These are phyloP conservation scores for Rotaria socialis DNA, from an alignment of 2,888 invertebrate species.

Conservation along the genomic window DNA sequence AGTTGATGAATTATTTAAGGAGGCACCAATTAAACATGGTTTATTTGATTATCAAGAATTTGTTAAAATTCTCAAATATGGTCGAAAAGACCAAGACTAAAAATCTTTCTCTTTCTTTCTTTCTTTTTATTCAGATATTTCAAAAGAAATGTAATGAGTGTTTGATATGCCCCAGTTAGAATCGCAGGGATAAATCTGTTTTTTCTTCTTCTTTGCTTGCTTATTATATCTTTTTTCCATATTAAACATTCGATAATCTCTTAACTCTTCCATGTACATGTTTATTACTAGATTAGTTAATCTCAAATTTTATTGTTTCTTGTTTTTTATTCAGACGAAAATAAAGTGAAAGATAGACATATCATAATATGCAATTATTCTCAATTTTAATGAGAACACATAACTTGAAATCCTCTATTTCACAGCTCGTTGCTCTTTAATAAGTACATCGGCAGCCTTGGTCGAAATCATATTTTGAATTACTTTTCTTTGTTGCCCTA, in stretches of 20 bases:
- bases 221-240: neutral
- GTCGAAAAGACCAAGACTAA: constrained; percentile 64
- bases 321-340: neutral
- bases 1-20: constrained; percentile 93
- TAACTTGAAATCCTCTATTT: too few relatives aligned
- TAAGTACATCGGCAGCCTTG: too few relatives aligned
- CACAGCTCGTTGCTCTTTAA: too few relatives aligned
- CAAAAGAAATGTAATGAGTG: neutral
- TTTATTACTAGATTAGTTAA: neutral
- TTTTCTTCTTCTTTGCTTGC: neutral
- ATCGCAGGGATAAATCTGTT: neutral
- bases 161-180: neutral
- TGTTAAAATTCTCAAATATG: constrained; percentile 94
- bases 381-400: too few relatives aligned
- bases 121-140: neutral
- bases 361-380: too few relatives aligned
- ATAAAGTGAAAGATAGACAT: too few relatives aligned
- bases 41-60: constrained; percentile 96
- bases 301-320: neutral
- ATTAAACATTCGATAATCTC: neutral
- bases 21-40: constrained; percentile 86
- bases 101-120: too few relatives aligned
- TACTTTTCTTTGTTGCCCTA: too few relatives aligned
- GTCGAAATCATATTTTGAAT: too few relatives aligned
- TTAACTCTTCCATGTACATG: neutral